Evolutionary conservation across 1,140 invertebrate genomes (phyloP), one percentile per base, ranked within the genome.

Genomic region (Polyergus mexicanus): DNA sequence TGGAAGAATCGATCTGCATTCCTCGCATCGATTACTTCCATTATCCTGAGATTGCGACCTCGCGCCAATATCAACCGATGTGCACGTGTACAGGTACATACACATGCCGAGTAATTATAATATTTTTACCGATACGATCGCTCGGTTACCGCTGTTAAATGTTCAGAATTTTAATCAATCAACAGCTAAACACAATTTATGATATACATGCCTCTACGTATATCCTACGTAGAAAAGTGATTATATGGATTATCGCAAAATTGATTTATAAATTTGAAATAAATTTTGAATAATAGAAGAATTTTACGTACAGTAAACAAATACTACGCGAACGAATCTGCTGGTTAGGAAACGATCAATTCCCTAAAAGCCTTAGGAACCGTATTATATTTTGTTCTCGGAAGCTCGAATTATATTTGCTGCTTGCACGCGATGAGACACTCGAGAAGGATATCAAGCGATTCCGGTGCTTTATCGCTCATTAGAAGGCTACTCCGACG

Each of bases 1-100:
- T 68, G 86, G 86, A 77, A 56, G 63, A 56, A 84, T 87, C 91
- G 88, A 68, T 41, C 86, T 85, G 90, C 91, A 93, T 93, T 92
- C 91, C 91, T 87, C 75, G 89, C 74, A 76, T 90, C 54, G 68
- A 76, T 91, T 89, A 86, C 88, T 89, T 86, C 87, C 81, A 89
- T 91, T 91, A 89, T 88, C 69, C 75, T 75, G 65, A 83, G 86
- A 91, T 83, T 84, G 87, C 84, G 86, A 83, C 83, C 89, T 89
- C 87, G 83, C 75, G 58, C 56, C 38, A 75, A 89, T 87, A 89
- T 89, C 88, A 85, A 28, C 80, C 69, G 47, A 84, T 68, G 56
- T 62, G 58, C 72, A 85, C 75, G 56, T 54, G 88, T 51, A 62
- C 85, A 76, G 84, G 62, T 89, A 89, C 69, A 72, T 47, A 38